Percentiles rank a stretch among this genome's conserved stretches.
Conservation (phyloP, 1,140 invertebrate species). For the Papilio xuthus region DNA sequence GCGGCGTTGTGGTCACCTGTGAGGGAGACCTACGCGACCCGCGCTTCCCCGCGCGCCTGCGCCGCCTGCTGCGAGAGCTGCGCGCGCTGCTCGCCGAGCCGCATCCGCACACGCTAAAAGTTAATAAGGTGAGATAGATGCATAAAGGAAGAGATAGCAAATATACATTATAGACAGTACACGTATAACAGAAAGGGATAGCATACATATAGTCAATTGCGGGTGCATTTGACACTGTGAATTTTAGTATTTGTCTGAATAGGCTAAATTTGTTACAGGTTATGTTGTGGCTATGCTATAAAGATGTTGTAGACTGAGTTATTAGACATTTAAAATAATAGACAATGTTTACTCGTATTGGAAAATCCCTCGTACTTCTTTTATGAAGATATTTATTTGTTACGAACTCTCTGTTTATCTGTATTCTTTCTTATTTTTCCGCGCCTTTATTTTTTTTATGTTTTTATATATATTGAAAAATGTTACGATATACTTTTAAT, state of each 20-base stretch:
- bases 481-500: background rate
- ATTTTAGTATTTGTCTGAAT: no score
- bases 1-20: conserved; percentile 79
- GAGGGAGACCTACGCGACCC: conserved; percentile 79
- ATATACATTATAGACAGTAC: background rate
- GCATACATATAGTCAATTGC: background rate
- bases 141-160: background rate
- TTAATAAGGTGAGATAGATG: conserved; percentile 70
- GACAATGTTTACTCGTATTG: no score
- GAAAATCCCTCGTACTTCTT: no score
- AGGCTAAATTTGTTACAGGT: no score
- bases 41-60: conserved; percentile 77
- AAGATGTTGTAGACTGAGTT: no score
- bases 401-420: no score
- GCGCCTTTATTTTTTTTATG: no score
- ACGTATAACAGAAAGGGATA: background rate
- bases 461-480: background rate
- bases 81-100: conserved; percentile 72
- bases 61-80: conserved; percentile 75
- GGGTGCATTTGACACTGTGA: no score
- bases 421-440: no score
- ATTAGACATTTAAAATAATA: no score
- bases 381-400: no score
- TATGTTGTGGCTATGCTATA: no score
- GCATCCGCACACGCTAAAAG: conserved; percentile 75